Base-by-base conservation (phyloP, 2,888 invertebrate species). In the Scaptomyza reducta region DNA sequence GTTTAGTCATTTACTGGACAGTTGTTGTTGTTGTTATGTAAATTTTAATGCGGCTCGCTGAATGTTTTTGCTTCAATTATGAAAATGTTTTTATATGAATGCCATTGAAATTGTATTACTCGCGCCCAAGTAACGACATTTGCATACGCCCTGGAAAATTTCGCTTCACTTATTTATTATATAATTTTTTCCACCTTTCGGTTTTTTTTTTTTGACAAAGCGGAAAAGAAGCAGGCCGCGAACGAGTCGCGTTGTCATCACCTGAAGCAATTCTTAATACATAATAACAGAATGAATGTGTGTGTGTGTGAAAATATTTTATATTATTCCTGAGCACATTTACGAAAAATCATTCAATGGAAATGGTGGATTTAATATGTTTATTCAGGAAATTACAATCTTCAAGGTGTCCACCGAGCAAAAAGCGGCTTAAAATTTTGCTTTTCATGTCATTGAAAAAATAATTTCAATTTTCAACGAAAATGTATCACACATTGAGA, bases 21-120 rank as follows among this genome's bases (percentile, higher is more conserved):
- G 38, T 35, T 50, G 11, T 45, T 64, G 63, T 40, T 46, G 63
- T 66, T 60, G 63, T 46, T 68, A 71, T 77, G 70, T 56, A 68
- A 79, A 79, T 79, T 69, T 54, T n/a, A 14, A 47, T 77, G 63
- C 74, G 69, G 64, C 61, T 66, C 69, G 60, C 56, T 71, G 69
- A 72, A 65, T 70, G 67, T 58, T 62, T 70, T 74, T 72, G 70
- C 77, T 72, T 84, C 86, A 84, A 88, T 87, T 84, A 86, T 79
- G 77, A 86, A 88, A 82, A 86, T 88, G 82, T 68, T 88, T 78
- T 75, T 69, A 67, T 70, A 63, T 79, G 77, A 88, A 88, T 84
- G 70, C 75, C 83, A 86, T 86, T 65, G 68, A 86, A 84, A 84
- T 88, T 86, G 77, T 82, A 86, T 86, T 83, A 83, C 82, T 86